Evolutionary conservation across 2,113 vertebrate species (phyloP).

Genomic region (Actinemys pallida): DNA sequence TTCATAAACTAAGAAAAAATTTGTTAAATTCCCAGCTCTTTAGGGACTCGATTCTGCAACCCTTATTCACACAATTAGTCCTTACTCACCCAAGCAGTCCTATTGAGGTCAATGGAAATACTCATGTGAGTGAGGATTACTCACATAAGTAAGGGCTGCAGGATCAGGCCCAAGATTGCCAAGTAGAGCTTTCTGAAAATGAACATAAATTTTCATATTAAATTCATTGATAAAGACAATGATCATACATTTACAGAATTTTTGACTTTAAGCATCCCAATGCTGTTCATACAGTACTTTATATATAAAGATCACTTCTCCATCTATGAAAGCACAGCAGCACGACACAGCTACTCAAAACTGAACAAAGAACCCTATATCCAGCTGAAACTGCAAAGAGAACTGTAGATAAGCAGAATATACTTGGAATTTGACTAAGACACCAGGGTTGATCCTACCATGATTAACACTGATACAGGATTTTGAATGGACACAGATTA

Average conservation of each 20-base stretch:
- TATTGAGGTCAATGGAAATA: neutral
- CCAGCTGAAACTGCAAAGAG: neutral
- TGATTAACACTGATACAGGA: too few relatives aligned
- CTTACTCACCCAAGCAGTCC: neutral
- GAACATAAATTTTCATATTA: neutral
- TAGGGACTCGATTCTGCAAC: neutral
- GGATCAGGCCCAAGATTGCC: neutral
- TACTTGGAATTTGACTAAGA: neutral
- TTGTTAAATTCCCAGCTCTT: neutral
- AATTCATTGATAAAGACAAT: neutral
- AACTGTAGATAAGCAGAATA: neutral
- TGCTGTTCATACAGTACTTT: neutral
- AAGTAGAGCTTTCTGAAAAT: neutral
- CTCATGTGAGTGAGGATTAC: neutral
- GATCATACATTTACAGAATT: neutral
- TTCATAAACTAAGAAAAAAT: neutral
- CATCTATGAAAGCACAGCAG: neutral
- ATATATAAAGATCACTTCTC: neutral
- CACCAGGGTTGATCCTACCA: neutral
- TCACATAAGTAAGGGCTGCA: neutral
- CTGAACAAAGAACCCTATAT: neutral
- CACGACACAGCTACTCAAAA: neutral
- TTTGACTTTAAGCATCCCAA: neutral
- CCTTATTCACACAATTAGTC: neutral
- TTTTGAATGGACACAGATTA: neutral